These are phyloP conservation scores for Sebastes melanostomus DNA, from an alignment of 2,797 vertebrate species.

Conservation along the genomic window DNA sequence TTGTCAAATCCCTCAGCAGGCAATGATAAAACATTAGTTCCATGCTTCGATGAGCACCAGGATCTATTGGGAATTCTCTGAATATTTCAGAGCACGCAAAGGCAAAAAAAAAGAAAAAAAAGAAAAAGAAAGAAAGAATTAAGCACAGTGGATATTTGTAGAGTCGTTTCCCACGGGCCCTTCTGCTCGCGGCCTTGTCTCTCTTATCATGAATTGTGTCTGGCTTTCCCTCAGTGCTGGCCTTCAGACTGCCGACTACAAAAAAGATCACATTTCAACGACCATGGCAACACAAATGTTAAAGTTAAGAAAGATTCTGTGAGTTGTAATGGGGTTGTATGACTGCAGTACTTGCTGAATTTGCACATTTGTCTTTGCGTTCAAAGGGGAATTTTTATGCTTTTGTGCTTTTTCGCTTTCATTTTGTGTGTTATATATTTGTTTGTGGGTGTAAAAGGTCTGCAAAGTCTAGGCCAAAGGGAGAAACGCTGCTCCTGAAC, in stretches of 20 bases:
- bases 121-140: slow-evolving; percentile 44
- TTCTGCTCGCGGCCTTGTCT: slow-evolving; percentile 58
- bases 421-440: no score
- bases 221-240: slow-evolving; percentile 66
- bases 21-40: slow-evolving; percentile 74
- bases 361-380: not conserved
- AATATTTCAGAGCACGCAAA: slow-evolving; percentile 67
- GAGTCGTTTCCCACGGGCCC: slow-evolving; percentile 77
- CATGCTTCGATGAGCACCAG: slow-evolving; percentile 65
- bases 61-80: slow-evolving; percentile 71
- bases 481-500: no score
- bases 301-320: slow-evolving; percentile 40
- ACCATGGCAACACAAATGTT: slow-evolving; percentile 43
- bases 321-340: slow-evolving; percentile 5
- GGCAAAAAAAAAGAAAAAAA: slow-evolving; percentile 22
- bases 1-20: slow-evolving; percentile 72
- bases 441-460: no score
- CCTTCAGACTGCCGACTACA: slow-evolving; percentile 68
- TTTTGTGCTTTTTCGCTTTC: not conserved
- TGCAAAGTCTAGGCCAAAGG: no score
- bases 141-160: slow-evolving; percentile 73
- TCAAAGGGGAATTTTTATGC: not conserved
- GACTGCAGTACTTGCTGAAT: not conserved
- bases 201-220: slow-evolving; percentile 77
- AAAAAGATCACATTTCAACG: slow-evolving; percentile 66